Evolutionary conservation across 2,113 vertebrate species (phyloP).

Genomic region (Uropsilus gracilis): DNA sequence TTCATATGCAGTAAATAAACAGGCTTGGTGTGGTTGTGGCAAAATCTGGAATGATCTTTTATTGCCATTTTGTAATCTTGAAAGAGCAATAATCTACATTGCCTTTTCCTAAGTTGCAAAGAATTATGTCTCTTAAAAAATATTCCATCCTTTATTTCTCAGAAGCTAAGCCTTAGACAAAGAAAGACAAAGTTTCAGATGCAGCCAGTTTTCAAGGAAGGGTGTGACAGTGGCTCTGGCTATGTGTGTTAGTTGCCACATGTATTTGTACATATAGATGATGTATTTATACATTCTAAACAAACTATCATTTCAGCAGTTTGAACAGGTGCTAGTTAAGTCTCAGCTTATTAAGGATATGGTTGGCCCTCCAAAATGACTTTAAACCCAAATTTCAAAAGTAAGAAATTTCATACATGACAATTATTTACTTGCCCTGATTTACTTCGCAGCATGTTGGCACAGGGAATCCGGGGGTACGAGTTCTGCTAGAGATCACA

Average conservation of each 20-base stretch:
- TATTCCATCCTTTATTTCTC: neutral
- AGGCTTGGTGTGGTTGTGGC: too few species aligned
- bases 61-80: neutral
- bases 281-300: neutral
- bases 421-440: neutral
- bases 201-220: neutral
- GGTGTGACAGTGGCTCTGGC: neutral
- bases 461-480: neutral
- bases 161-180: neutral
- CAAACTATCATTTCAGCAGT: neutral
- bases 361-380: neutral
- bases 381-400: constrained; percentile 36
- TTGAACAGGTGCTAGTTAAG: neutral
- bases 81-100: neutral
- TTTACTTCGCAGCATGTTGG: too few species aligned
- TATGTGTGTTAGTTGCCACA: neutral
- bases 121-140: neutral
- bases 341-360: neutral
- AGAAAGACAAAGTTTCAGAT: neutral
- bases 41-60: neutral
- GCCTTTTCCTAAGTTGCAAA: neutral
- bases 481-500: constrained; percentile 9
- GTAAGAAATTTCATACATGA: neutral
- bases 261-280: neutral
- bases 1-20: too few species aligned